A percentile compares a stretch with the other conserved stretches of the same genome.
These are phyloP conservation scores for Macquaria ambigua DNA, from an alignment of 2,113 vertebrate species.

Conservation along the genomic window DNA sequence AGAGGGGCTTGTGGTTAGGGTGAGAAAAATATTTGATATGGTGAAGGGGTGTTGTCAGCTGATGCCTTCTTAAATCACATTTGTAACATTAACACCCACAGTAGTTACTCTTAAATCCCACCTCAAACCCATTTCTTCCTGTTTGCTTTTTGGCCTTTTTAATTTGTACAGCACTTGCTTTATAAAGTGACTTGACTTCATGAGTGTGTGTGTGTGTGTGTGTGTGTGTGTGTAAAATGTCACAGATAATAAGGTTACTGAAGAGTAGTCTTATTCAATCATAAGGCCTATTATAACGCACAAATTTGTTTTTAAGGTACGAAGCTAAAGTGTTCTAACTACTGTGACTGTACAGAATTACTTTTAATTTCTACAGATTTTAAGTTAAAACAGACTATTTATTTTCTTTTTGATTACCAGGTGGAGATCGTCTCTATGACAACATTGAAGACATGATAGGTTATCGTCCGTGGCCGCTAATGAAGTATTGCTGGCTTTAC, in stretches of 20 bases:
- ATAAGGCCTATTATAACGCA: neutral
- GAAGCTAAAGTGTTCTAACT: neutral
- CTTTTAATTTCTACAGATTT: neutral
- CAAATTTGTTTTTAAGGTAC: too few relatives aligned
- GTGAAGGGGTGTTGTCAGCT: neutral
- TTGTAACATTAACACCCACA: neutral
- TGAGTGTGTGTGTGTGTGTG: too few relatives aligned
- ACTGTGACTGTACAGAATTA: neutral
- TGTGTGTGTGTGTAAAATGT: too few relatives aligned
- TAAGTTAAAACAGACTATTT: neutral
- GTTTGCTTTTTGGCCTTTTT: neutral
- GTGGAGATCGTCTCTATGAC: slow-evolving; percentile 80
- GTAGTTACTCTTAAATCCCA: neutral
- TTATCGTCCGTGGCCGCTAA: slow-evolving; percentile 73
- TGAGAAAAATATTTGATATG: slow-evolving; percentile 24
- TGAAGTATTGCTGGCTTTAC: slow-evolving; percentile 82
- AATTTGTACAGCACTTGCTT: neutral
- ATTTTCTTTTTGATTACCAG: slow-evolving; percentile 48
- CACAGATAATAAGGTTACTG: neutral
- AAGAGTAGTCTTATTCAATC: neutral
- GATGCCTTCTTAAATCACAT: neutral
- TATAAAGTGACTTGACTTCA: neutral
- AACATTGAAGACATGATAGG: too few relatives aligned
- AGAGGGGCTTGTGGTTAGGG: neutral
- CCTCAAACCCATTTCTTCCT: neutral